A percentile compares a stretch with the other conserved stretches of the same genome.
phyloP scores from a whole-genome alignment of 2,888 invertebrate species.

The Cerastoderma edule region DNA sequence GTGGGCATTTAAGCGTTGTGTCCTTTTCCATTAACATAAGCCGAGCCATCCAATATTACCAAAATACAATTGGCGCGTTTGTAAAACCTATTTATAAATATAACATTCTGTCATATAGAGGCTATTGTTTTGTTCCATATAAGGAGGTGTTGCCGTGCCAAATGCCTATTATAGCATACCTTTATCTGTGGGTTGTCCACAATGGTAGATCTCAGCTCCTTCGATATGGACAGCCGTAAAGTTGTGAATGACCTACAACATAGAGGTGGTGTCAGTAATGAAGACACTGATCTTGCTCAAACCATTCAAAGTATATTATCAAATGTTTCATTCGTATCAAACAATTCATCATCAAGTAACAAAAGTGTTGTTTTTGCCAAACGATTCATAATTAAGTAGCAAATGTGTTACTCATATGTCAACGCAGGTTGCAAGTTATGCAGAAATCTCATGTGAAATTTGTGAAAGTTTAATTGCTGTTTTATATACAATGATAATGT shows the following conservation, averaged over 20 bases:
- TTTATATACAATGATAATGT: too few species aligned
- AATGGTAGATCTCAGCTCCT: conserved; percentile 38
- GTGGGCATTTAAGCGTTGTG: neutral
- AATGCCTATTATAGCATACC: conserved; percentile 20
- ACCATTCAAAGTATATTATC: neutral
- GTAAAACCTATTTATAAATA: neutral
- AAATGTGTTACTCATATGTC: neutral
- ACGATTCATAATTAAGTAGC: neutral
- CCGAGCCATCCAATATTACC: neutral
- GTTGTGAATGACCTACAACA: conserved; percentile 13
- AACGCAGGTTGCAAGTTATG: neutral
- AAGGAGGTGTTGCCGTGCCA: neutral
- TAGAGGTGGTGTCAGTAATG: neutral
- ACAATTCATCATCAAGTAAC: neutral
- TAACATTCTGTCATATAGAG: neutral
- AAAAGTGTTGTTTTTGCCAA: neutral
- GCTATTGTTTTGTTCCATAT: neutral
- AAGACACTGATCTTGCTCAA: neutral
- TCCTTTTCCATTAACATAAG: neutral
- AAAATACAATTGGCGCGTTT: neutral
- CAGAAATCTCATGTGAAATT: neutral
- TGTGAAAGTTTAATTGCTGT: too few species aligned
- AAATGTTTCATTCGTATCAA: neutral
- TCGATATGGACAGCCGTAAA: conserved; percentile 31
- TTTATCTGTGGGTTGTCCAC: conserved; percentile 41